Conservation (phyloP, 2,797 vertebrate genomes). For the Setipinna tenuifilis region DNA sequence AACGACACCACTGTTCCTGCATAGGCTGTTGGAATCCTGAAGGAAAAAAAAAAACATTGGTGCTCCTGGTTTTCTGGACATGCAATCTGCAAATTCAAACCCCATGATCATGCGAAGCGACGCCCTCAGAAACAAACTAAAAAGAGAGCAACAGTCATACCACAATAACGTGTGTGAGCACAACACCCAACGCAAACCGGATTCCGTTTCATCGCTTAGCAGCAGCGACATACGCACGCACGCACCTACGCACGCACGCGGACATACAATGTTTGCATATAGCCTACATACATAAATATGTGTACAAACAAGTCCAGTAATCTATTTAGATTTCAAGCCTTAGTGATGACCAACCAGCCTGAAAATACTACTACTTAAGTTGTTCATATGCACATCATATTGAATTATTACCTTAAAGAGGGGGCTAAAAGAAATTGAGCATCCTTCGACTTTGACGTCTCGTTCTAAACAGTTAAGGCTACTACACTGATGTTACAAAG, state of each 20-base stretch:
- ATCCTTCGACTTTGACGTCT: background rate
- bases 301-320: no score
- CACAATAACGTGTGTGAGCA: background rate
- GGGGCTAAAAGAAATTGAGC: background rate
- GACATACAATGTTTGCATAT: background rate
- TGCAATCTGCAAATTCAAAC: conserved; percentile 17
- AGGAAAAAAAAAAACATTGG: background rate
- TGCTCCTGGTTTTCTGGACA: background rate
- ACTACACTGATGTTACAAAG: background rate
- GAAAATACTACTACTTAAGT: background rate
- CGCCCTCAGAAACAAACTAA: conserved; percentile 7
- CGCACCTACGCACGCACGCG: background rate
- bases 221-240: background rate
- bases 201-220: background rate
- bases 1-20: background rate
- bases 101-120: background rate
- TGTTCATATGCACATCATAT: background rate
- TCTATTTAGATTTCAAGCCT: no score
- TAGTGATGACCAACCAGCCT: background rate
- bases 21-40: background rate
- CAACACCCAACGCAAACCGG: background rate
- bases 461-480: background rate
- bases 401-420: background rate
- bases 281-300: no score
- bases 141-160: background rate